Conservation (phyloP, 92 coral and sea anemone species). For the Scolanthus callimorphus region DNA sequence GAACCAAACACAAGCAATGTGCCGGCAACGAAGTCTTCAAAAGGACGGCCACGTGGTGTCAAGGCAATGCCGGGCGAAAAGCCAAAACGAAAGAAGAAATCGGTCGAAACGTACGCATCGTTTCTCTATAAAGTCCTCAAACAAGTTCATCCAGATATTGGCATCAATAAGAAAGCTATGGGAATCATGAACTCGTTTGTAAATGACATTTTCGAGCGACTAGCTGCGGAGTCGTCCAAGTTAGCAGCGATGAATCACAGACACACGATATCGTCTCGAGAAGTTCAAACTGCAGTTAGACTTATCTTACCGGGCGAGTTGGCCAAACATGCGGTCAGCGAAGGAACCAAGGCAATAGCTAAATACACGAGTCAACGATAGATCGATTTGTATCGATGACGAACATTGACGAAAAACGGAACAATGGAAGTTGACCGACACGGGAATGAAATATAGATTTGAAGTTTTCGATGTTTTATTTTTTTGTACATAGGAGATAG, state of each 20-base stretch:
- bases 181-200: slow-evolving; percentile 34
- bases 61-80: background rate
- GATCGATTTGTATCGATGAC: background rate
- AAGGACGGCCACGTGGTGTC: background rate
- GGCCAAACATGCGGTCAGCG: slow-evolving; percentile 36
- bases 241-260: slow-evolving; percentile 10
- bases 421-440: no score
- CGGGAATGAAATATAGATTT: no score
- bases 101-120: slow-evolving; percentile 7
- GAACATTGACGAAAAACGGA: no score
- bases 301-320: slow-evolving; percentile 23
- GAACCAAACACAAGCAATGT: no score
- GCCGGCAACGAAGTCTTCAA: background rate
- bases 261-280: slow-evolving; percentile 15
- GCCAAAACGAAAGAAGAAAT: background rate
- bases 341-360: slow-evolving; percentile 31
- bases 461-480: no score
- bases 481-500: no score
- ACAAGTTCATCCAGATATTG: slow-evolving; percentile 35
- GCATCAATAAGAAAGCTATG: slow-evolving; percentile 15
- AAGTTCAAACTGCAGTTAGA: slow-evolving; percentile 26
- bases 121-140: slow-evolving; percentile 28
- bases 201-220: slow-evolving; percentile 25
- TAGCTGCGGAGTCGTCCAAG: slow-evolving; percentile 18
- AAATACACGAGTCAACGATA: slow-evolving; percentile 18